Base-by-base conservation (phyloP, 2,113 vertebrate genomes). In the Piliocolobus tephrosceles region DNA sequence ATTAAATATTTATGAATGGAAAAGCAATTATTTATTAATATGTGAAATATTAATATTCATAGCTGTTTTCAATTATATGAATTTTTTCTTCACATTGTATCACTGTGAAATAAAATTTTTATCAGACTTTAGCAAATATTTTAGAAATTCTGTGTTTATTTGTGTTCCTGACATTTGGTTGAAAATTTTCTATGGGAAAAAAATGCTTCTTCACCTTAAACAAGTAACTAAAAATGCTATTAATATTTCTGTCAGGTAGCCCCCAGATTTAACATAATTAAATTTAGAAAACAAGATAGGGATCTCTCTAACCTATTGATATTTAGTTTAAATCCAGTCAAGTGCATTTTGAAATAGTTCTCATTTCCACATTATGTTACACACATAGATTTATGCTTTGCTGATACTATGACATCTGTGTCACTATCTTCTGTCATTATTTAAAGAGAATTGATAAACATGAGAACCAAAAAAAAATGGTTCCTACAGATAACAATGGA, bases 401-500 rank as follows among this genome's bases (percentile, higher is more conserved):
- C 45, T 45, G 22, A 32, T 32, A 50, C 25, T 38, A 23, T 82
- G 55, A 70, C 32, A 83, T 91, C 58, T 93, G 11, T 32, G 2
- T 68, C 50, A 22, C 14, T n/a, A 50, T 80, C 22, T 66, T 35
- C 6, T 35, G 7, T 97, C 38, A 52, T 11, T 91, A 32, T 75
- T 91, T 91, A 86, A 94, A 91, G 25, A 50, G 50, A 95, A 82
- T 43, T 92, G 32, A 47, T 52, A 85, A 81, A 82, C 13, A 96
- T 76, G 8, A 80, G 43, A 90, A 88, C 2, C 1, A 8, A 30
- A 92, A 35, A 94, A 81, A 73, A 52, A 2, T 17, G 0, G 22
- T 52, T 94, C 76, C 35, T 27, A 45, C 18, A 89, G 57, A 88
- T 72, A 88, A 61, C 5, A 93, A 8, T 76, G 70, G 61, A 82